These are phyloP conservation scores for Passerina amoena DNA, from an alignment of 2,113 vertebrate genomes.

Conservation along the genomic window DNA sequence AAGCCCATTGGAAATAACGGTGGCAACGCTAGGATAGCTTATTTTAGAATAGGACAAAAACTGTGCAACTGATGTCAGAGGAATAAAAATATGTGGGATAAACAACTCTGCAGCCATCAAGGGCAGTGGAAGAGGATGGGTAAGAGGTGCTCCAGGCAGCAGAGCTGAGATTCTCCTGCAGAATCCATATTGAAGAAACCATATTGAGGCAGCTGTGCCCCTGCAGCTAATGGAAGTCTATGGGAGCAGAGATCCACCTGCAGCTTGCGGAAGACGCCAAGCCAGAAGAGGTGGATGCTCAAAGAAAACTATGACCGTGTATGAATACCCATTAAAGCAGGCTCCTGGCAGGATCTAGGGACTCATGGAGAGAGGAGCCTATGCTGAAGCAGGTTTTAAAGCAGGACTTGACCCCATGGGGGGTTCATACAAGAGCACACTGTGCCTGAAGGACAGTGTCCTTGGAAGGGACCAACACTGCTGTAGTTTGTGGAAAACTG, in stretches of 20 bases:
- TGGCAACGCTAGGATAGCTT: accelerated
- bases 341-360: background rate
- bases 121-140: background rate
- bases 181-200: too few relatives aligned
- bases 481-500: background rate
- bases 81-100: background rate
- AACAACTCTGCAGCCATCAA: background rate
- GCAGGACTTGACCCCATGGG: accelerated
- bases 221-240: background rate
- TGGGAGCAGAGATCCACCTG: background rate
- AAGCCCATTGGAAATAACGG: background rate
- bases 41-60: background rate
- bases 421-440: accelerated
- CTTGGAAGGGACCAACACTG: background rate
- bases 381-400: background rate
- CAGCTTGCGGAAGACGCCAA: background rate
- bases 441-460: background rate
- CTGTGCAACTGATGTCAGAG: background rate
- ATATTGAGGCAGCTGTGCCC: background rate
- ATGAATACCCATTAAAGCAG: background rate
- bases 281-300: background rate
- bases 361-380: background rate
- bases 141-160: background rate
- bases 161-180: background rate
- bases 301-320: background rate